phyloP scores from a whole-genome alignment of 1,140 invertebrate genomes.

The Drosophila aff. region DNA sequence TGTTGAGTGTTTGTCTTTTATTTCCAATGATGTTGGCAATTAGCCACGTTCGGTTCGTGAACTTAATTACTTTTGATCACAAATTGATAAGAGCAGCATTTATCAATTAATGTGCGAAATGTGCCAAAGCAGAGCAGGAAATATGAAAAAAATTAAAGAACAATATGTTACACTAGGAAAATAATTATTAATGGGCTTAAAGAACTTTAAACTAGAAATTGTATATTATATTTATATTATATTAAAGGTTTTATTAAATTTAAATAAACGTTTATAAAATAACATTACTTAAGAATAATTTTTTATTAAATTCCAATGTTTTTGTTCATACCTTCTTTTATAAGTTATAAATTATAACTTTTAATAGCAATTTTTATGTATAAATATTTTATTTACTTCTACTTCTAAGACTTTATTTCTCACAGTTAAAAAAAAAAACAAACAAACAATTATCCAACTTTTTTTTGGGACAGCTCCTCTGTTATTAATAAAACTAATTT shows the following conservation, averaged over 20 bases:
- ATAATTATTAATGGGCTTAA: neutral
- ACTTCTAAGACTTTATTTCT: neutral
- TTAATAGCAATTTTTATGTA: no score
- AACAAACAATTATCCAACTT: neutral
- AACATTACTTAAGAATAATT: no score
- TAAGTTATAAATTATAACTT: no score
- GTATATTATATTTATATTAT: no score
- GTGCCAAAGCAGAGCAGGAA: conserved; percentile 31
- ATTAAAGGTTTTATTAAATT: neutral
- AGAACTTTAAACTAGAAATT: neutral
- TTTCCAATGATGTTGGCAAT: conserved; percentile 41
- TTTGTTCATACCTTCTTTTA: no score
- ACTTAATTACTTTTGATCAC: conserved; percentile 73
- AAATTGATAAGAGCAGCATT: conserved; percentile 70
- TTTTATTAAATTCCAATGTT: no score
- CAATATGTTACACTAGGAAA: conserved; percentile 18
- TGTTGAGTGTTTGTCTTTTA: conserved; percentile 28
- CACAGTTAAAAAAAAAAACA: neutral
- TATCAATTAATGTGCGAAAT: conserved; percentile 78
- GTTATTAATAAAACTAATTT: conserved; percentile 54
- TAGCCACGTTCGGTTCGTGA: conserved; percentile 44
- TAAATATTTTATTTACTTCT: neutral
- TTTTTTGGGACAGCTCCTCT: conserved; percentile 17
- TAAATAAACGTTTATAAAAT: neutral
- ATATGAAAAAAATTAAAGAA: conserved; percentile 26